Conservation (phyloP, 2,888 invertebrate species). For the Timema cristinae region DNA sequence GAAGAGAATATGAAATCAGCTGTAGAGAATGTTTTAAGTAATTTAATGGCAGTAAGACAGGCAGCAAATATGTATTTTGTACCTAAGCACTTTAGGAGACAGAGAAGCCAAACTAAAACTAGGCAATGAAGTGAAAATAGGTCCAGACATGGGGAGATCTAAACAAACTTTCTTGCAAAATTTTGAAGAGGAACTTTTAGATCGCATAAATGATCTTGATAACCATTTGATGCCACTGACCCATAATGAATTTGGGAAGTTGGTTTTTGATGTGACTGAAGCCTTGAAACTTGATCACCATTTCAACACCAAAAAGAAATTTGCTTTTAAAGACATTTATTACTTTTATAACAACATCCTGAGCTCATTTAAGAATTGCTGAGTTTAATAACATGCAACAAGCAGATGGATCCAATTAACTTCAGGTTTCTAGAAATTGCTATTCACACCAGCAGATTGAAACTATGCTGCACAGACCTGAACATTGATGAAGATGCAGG, state of each 20-base stretch:
- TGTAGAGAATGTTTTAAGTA: no score
- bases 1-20: no score
- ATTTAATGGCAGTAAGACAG: no score
- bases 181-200: no score
- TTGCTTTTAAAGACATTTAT: slow-evolving; percentile 31
- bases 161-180: no score
- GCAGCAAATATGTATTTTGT: no score
- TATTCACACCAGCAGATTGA: slow-evolving; percentile 21
- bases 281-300: slow-evolving; percentile 27
- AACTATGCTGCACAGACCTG: neutral
- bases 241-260: slow-evolving; percentile 24
- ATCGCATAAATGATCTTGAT: no score
- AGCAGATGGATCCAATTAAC: slow-evolving; percentile 1
- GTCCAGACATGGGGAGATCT: no score
- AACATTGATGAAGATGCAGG: no score
- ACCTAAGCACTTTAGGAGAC: no score
- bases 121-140: no score
- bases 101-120: no score
- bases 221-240: slow-evolving; percentile 18
- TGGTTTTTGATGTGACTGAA: slow-evolving; percentile 31
- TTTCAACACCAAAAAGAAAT: slow-evolving; percentile 29
- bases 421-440: slow-evolving; percentile 28
- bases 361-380: slow-evolving; percentile 25
- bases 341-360: slow-evolving; percentile 25
- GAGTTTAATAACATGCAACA: neutral